Evolutionary conservation across 2,888 invertebrate genomes (phyloP).

Genomic region (Linnaemya tessellans): DNA sequence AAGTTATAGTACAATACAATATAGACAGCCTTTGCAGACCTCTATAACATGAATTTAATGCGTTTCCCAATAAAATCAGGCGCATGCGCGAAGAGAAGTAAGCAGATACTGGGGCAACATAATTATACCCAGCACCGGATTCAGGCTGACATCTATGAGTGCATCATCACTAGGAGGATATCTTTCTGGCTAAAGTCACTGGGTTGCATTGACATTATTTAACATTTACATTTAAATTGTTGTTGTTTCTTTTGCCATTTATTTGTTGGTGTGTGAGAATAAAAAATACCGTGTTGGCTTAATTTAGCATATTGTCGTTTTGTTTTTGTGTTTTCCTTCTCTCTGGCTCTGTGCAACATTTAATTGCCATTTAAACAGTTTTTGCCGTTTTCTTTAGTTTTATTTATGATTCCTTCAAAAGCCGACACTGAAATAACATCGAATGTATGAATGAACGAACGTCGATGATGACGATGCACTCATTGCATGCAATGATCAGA

Average conservation of each 20-base stretch:
- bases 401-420: constrained; percentile 64
- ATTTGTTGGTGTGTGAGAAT: constrained; percentile 65
- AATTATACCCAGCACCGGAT: too few relatives aligned
- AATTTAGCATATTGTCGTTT: constrained; percentile 69
- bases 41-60: too few relatives aligned
- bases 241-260: constrained; percentile 15
- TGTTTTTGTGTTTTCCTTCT: constrained; percentile 28
- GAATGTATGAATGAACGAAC: constrained; percentile 44
- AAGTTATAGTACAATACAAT: too few relatives aligned
- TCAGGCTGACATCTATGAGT: too few relatives aligned
- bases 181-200: constrained; percentile 60
- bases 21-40: too few relatives aligned
- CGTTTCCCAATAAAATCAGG: too few relatives aligned
- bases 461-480: constrained; percentile 12
- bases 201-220: constrained; percentile 32
- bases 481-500: constrained; percentile 52
- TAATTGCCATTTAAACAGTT: constrained; percentile 70
- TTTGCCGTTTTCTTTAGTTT: constrained; percentile 63
- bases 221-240: constrained; percentile 67
- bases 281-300: constrained; percentile 77
- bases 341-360: constrained; percentile 36
- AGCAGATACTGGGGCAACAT: too few relatives aligned
- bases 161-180: too few relatives aligned
- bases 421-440: constrained; percentile 55
- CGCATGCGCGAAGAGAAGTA: too few relatives aligned